Base-by-base conservation (phyloP, 2,888 invertebrate genomes). In the Rotaria socialis region DNA sequence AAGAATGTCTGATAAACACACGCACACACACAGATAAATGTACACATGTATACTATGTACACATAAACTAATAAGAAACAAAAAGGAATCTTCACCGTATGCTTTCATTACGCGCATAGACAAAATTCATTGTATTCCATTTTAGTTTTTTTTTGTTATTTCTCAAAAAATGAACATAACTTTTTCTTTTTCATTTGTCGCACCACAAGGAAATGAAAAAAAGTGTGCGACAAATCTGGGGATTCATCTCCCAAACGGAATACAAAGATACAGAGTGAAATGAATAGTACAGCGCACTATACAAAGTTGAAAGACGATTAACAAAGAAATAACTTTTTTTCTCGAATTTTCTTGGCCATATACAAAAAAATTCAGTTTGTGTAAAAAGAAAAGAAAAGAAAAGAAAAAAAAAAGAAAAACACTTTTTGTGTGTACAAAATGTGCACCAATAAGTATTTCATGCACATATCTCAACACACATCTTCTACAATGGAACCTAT, bases 311-410 rank as follows among this genome's bases (percentile, higher is more conserved):
- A 67, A 67, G 67, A 67, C 67, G 5, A 67, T 67, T 41, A 67
- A 67, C 67, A 67, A 67, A 67, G 67, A 67, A 67, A 67, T 67
- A 35, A 67, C 14, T 35, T 19, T 67, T 67, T 67, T 35, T 67
- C 67, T 67, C 35, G 7, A 67, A 67, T 67, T 35, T 67, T 67
- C 35, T 67, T 67, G 35, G 35, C 35, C 67, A 41, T 35, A 67
- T 35, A 67, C 67, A 67, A 67, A 35, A 35, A 35, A 67, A 41
- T 19, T 67, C 41, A 35, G 35, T 35, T 67, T 5, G 35, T 67
- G 35, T 67, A 67, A 67, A 67, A 67, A 35, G 27, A 27, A 67
- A 27, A 67, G 14, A 67, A 35, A 35, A 50, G 50, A 35, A 35
- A 35, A n/a, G 35, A 27, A 67, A 35, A 67, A 35, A 41, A 52